phyloP scores from a whole-genome alignment of 2,797 vertebrate genomes.

The Oophaga sylvatica region DNA sequence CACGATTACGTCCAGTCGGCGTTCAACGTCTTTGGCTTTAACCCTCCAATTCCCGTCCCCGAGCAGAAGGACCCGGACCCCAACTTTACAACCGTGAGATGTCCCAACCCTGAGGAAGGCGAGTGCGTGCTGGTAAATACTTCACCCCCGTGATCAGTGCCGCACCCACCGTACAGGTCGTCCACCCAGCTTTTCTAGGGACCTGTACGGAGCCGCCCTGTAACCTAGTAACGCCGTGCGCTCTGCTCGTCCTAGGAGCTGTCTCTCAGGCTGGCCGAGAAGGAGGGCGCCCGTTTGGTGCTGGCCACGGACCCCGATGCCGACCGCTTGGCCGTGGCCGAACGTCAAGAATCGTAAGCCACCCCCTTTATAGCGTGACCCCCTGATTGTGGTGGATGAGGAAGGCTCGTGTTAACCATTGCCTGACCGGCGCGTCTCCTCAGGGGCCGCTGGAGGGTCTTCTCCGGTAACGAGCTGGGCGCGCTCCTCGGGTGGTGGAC shows the following conservation, averaged over 20 bases:
- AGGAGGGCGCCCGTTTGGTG: conserved; percentile 81
- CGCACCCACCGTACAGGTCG: too few species aligned
- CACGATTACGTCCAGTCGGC: conserved; percentile 88
- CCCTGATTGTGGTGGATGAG: too few species aligned
- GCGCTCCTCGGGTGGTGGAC: conserved; percentile 97
- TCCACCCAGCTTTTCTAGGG: background rate
- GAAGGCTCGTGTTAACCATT: background rate
- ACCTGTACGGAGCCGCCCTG: rapidly evolving
- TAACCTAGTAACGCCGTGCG: background rate
- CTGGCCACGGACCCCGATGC: conserved; percentile 95
- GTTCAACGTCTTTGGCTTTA: conserved; percentile 85
- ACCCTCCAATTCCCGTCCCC: conserved; percentile 88
- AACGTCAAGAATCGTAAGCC: conserved; percentile 81
- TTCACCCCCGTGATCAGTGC: too few species aligned
- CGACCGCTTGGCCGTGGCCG: conserved; percentile 91
- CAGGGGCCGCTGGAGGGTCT: conserved; percentile 89
- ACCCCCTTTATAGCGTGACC: background rate
- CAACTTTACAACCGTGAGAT: conserved; percentile 88
- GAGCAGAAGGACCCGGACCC: conserved; percentile 95
- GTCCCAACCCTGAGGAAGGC: conserved; percentile 95
- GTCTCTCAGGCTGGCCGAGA: conserved; percentile 87
- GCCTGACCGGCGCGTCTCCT: background rate
- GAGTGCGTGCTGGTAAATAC: conserved; percentile 86
- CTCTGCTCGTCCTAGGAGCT: conserved; percentile 76
- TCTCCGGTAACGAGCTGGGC: conserved; percentile 90